These are phyloP conservation scores for Calidris pygmaea DNA, from an alignment of 2,113 vertebrate genomes.

Conservation along the genomic window DNA sequence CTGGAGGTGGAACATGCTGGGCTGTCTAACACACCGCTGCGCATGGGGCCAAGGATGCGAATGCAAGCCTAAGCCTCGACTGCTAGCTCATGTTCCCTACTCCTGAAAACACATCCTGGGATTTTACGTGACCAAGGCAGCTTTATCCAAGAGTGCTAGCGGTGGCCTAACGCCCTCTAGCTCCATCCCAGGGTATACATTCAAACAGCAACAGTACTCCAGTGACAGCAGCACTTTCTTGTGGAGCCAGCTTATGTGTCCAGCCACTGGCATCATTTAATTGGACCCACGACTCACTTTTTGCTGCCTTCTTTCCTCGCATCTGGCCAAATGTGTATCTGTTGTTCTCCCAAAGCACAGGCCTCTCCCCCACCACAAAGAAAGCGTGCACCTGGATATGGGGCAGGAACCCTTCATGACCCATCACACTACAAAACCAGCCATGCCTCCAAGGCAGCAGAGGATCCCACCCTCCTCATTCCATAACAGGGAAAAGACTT, in stretches of 20 bases:
- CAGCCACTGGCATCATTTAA: neutral
- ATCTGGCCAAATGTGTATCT: neutral
- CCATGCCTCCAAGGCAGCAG: neutral
- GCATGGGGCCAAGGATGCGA: rapidly evolving
- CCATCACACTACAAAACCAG: neutral
- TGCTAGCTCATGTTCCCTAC: neutral
- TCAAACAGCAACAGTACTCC: neutral
- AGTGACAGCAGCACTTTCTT: neutral
- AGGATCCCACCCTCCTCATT: neutral
- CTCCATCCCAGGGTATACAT: neutral
- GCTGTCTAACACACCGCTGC: rapidly evolving
- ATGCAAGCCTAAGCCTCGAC: rapidly evolving
- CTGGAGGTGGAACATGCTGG: neutral
- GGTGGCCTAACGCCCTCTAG: conserved; percentile 34
- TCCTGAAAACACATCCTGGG: neutral
- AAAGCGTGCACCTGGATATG: neutral
- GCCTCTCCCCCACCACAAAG: neutral
- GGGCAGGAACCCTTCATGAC: neutral
- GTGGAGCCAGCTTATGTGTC: neutral
- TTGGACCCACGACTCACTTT: neutral
- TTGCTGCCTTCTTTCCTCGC: neutral
- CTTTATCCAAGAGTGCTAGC: neutral
- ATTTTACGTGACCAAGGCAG: neutral
- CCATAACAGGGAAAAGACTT: neutral
- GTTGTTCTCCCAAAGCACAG: neutral